A percentile compares a stretch with the other conserved stretches of the same genome.
phyloP scores from a whole-genome alignment of 2,113 vertebrate species.

The Corythoichthys haematopterus region DNA sequence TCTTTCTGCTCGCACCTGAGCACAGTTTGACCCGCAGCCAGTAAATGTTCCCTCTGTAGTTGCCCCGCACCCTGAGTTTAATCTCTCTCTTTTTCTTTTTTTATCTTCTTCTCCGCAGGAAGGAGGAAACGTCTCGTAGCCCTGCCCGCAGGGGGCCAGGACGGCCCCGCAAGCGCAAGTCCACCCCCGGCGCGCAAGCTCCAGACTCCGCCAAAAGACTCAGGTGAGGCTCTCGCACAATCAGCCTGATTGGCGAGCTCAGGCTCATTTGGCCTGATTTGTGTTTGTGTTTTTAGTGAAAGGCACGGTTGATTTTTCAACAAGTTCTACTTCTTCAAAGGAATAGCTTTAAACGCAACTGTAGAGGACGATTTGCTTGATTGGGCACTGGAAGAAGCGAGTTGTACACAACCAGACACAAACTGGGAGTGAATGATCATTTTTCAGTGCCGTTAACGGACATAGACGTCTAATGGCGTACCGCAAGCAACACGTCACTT shows the following conservation, averaged over 20 bases:
- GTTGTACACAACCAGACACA: neutral
- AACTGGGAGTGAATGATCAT: neutral
- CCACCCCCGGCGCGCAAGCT: slow-evolving; percentile 59
- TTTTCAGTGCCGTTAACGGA: no score
- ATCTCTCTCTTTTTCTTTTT: slow-evolving; percentile 39
- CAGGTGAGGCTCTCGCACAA: slow-evolving; percentile 77
- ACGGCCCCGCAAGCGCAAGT: slow-evolving; percentile 88
- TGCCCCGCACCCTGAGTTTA: slow-evolving; percentile 28
- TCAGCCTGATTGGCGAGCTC: slow-evolving; percentile 66
- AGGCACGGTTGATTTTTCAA: slow-evolving; percentile 66
- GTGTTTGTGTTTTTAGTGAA: slow-evolving; percentile 67
- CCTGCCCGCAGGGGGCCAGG: slow-evolving; percentile 89
- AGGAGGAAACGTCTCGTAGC: slow-evolving; percentile 87
- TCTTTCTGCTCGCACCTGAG: slow-evolving; percentile 37
- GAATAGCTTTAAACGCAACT: slow-evolving; percentile 66
- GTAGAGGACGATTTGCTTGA: slow-evolving; percentile 68
- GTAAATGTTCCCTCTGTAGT: slow-evolving; percentile 38
- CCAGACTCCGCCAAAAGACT: slow-evolving; percentile 77
- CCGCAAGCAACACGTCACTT: no score
- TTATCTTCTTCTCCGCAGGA: slow-evolving; percentile 68
- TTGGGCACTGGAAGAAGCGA: slow-evolving; percentile 54
- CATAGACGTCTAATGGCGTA: no score
- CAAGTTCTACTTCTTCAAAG: slow-evolving; percentile 63
- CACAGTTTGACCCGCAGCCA: slow-evolving; percentile 58
- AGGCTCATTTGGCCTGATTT: slow-evolving; percentile 64